Conservation (phyloP, 2,113 vertebrate genomes). For the Crotalus helleri region DNA sequence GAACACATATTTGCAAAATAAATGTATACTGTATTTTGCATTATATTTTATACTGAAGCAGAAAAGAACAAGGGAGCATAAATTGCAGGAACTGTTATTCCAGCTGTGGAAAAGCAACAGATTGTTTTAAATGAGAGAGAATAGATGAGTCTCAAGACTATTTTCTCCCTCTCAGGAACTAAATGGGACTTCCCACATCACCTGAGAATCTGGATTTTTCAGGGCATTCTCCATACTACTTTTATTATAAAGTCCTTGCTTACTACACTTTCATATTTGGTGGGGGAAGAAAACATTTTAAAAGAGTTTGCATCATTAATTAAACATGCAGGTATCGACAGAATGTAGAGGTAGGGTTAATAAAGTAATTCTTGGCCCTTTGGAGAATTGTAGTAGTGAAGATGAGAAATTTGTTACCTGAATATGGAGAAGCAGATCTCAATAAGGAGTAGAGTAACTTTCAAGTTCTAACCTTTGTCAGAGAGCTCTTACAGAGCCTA, state of each 20-base stretch:
- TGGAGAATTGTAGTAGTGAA: not conserved
- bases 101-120: not conserved
- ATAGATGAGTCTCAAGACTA: not conserved
- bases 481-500: not conserved
- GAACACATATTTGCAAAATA: not conserved
- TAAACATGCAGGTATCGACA: not conserved
- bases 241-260: not conserved
- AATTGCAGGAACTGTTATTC: not conserved
- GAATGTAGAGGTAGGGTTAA: not conserved
- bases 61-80: not conserved
- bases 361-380: not conserved
- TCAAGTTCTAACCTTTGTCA: not conserved
- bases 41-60: not conserved
- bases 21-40: not conserved
- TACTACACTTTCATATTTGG: not conserved
- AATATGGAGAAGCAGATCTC: not conserved
- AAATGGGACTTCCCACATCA: not conserved
- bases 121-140: not conserved
- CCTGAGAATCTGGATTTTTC: not conserved
- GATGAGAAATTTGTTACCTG: not conserved
- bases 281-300: not conserved
- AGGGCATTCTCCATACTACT: not conserved
- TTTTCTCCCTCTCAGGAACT: not conserved
- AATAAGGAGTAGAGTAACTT: not conserved
- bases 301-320: not conserved